Evolutionary conservation across 2,888 invertebrate genomes (phyloP).

Genomic region (Cerceris rybyensis): DNA sequence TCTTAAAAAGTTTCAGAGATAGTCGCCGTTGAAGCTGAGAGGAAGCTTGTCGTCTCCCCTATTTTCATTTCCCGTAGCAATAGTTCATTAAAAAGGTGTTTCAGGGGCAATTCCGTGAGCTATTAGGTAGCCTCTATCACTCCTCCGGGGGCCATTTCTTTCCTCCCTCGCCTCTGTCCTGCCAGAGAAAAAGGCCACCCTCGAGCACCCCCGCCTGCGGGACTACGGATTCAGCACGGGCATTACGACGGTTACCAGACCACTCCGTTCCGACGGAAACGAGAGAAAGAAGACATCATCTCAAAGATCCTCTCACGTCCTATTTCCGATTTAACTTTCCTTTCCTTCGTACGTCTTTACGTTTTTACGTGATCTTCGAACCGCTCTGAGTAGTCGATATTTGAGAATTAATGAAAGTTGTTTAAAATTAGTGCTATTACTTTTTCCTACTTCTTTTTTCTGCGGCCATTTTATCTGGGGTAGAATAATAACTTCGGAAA

Average conservation of each 20-base stretch:
- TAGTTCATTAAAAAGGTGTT: slow-evolving; percentile 90
- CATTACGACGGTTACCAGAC: slow-evolving; percentile 76
- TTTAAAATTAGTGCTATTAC: too few species aligned
- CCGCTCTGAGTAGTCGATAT: not conserved
- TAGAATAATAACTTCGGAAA: too few species aligned
- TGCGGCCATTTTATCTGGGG: too few species aligned
- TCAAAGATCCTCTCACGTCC: slow-evolving; percentile 48
- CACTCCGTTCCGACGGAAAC: slow-evolving; percentile 62
- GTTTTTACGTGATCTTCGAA: not conserved
- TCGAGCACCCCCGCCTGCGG: slow-evolving; percentile 57
- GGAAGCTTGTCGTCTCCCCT: slow-evolving; percentile 76
- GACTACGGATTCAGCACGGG: slow-evolving; percentile 75
- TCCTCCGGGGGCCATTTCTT: slow-evolving; percentile 83
- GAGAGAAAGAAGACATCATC: slow-evolving; percentile 48
- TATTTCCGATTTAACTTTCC: slow-evolving; percentile 35
- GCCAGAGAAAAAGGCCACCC: slow-evolving; percentile 46
- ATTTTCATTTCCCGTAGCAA: slow-evolving; percentile 83
- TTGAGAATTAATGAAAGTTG: too few species aligned
- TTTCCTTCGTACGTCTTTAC: not conserved
- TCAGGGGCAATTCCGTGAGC: slow-evolving; percentile 87
- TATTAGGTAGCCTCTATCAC: slow-evolving; percentile 86
- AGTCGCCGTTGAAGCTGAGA: slow-evolving; percentile 4
- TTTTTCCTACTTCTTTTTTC: too few species aligned
- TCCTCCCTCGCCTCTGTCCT: slow-evolving; percentile 64
- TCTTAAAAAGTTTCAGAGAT: slow-evolving; percentile 38